Evolutionary conservation across 2,888 invertebrate species (phyloP), one percentile per base, ranked within the genome.

Genomic region (Subacronicta megacephala): DNA sequence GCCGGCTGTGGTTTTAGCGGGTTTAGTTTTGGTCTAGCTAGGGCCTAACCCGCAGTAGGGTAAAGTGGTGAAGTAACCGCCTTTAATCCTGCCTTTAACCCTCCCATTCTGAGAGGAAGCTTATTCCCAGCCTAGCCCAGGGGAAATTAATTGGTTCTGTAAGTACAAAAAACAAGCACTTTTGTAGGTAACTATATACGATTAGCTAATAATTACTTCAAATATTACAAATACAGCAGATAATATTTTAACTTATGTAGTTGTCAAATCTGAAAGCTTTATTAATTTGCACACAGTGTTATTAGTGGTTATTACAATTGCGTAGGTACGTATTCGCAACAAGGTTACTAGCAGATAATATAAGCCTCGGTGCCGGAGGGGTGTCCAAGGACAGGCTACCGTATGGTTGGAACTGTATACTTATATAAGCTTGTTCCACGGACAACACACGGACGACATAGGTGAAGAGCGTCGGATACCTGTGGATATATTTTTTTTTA

Each of bases 341-440:
- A 52, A 52, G 57, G 57, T 50, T 62, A 17, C 38, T 55, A 26
- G 40, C 43, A 40, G 70, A 63, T 50, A 51, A 56, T 41, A n/a
- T n/a, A n/a, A 61, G 65, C 46, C 55, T 56, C 35, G 49, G 36
- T 45, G 16, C 54, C 16, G 41, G 26, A 36, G 31, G 23, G 23
- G 29, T n/a, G 18, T 59, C 46, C 64, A 69, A 67, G 70, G 64
- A 40, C 59, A 63, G 40, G 29, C 54, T 50, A 36, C 38, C 29
- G 29, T 23, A 40, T 50, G 40, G 51, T 46, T 55, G 50, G 47
- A 43, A 36, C n/a, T 31, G 41, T 40, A 12, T n/a, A n/a, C n/a
- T n/a, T n/a, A n/a, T n/a, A n/a, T 29, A 45, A 61, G 56, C 44
- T 12, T 52, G 43, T 62, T 31, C 29, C 56, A 35, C 13, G 13